These are phyloP conservation scores for Diaprepes abbreviatus DNA, from an alignment of 2,888 invertebrate genomes.

Conservation along the genomic window DNA sequence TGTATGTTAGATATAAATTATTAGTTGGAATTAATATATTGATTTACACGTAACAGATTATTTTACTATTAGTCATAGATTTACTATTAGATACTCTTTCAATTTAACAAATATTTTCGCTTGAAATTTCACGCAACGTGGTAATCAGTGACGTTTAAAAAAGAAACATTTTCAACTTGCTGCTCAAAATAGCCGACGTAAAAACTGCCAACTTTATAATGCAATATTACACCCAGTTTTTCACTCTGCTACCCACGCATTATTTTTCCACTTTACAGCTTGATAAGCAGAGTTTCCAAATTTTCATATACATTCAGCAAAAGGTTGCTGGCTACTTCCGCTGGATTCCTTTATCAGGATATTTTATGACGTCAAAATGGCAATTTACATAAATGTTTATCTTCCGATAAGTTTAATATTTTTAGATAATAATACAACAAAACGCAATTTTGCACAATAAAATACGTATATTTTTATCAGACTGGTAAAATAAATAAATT, in stretches of 20 bases:
- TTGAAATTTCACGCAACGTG: not conserved
- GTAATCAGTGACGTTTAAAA: not conserved
- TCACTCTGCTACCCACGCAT: constrained; percentile 15
- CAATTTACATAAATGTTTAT: constrained; percentile 9
- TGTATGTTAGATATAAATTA: too few relatives aligned
- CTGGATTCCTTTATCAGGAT: not conserved
- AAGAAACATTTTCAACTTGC: not conserved
- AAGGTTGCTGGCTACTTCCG: constrained; percentile 6
- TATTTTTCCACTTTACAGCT: constrained; percentile 15
- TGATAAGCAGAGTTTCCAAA: constrained; percentile 13
- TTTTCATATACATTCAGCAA: constrained; percentile 5
- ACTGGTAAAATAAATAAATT: too few relatives aligned
- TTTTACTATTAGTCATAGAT: too few relatives aligned
- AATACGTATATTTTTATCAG: too few relatives aligned
- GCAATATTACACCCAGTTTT: constrained; percentile 13
- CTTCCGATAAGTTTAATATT: constrained; percentile 9
- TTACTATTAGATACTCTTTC: too few relatives aligned
- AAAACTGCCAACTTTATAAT: constrained; percentile 16
- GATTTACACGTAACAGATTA: too few relatives aligned
- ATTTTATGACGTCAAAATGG: not conserved
- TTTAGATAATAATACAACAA: not conserved
- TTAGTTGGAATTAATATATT: too few relatives aligned
- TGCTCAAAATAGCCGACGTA: constrained; percentile 11
- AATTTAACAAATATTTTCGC: constrained; percentile 1
- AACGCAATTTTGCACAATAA: constrained; percentile 2